Conservation (phyloP, 1,140 invertebrate genomes). For the Drosophila nikananu region DNA sequence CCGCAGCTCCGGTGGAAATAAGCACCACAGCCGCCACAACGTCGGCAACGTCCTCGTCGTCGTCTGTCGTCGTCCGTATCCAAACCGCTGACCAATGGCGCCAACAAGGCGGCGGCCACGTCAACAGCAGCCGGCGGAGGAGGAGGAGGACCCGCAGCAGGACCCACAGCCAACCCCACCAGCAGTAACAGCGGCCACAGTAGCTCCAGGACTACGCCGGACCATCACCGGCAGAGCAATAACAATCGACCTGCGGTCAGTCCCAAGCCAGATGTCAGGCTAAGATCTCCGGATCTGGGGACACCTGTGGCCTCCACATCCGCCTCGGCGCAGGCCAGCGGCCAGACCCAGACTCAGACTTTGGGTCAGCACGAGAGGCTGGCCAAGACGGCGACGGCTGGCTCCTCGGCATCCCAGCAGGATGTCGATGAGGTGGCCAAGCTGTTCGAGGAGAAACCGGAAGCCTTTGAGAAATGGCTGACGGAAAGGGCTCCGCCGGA, state of each 20-base stretch:
- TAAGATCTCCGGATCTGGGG: slow-evolving; percentile 28
- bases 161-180: slow-evolving; percentile 10
- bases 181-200: slow-evolving; percentile 30
- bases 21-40: slow-evolving; percentile 27
- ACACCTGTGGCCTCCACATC: slow-evolving; percentile 40
- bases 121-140: slow-evolving; percentile 21
- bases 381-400: slow-evolving; percentile 18
- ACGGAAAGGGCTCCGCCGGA: slow-evolving; percentile 90
- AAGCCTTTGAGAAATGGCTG: slow-evolving; percentile 89
- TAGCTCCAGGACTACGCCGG: slow-evolving; percentile 50
- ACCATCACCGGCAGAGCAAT: slow-evolving; percentile 64
- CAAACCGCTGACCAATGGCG: slow-evolving; percentile 70
- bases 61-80: slow-evolving; percentile 35
- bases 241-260: slow-evolving; percentile 57
- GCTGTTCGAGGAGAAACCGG: slow-evolving; percentile 86
- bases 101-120: slow-evolving; percentile 48
- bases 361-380: slow-evolving; percentile 18
- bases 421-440: slow-evolving; percentile 83
- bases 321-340: slow-evolving; percentile 20
- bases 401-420: slow-evolving; percentile 56
- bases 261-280: slow-evolving; percentile 15
- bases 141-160: slow-evolving; percentile 3
- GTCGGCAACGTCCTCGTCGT: slow-evolving; percentile 23
- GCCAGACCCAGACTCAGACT: slow-evolving; percentile 37
- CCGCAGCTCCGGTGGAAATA: slow-evolving; percentile 49